Base-by-base conservation (phyloP, 2,888 invertebrate species). In the Apodemia duryi region DNA sequence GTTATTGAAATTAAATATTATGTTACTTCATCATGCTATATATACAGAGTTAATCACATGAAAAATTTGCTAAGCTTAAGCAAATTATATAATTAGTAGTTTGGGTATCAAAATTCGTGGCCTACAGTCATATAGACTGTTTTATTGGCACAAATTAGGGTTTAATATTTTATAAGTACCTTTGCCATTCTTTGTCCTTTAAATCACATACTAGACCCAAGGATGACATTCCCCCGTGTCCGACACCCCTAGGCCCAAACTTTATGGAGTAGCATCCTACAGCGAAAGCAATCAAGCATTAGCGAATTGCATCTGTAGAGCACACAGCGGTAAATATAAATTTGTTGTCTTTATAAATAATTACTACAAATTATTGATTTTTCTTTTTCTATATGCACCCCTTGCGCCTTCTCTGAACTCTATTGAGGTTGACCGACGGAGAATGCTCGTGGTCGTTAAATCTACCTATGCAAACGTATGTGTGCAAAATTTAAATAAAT, bases 231-330 rank as follows among this genome's bases (percentile, higher is more conserved):
- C 97, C 97, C 79, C 97, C 96, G 91, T 97, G 97, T 83, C 98
- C 98, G 92, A 98, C 95, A 85, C 97, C 97, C 93, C 98, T 96
- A 78, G 98, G 97, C 78, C 98, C 98, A 94, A 96, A 98, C 93
- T 95, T 97, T 93, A 97, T 96, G 85, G 97, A 97, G 94, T 98
- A 98, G 94, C 98, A 98, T 93, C 97, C 97, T 97, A 89, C 83
- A 87, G 88, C 87, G 86, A 84, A 88, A 88, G 88, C 87, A 88
- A 84, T 85, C 74, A 83, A 87, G 85, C 86, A 78, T 84, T 83
- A 86, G 76, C 82, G 79, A 71, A 70, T 68, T 73, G 73, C 78
- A 81, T 80, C 85, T 82, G 79, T 77, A 73, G 84, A 85, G 83
- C 74, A 79, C 86, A 86, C 83, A 84, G 83, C 80, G 66, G 71